These are phyloP conservation scores for Cordilura impudica DNA, from an alignment of 2,888 invertebrate genomes.

Conservation along the genomic window DNA sequence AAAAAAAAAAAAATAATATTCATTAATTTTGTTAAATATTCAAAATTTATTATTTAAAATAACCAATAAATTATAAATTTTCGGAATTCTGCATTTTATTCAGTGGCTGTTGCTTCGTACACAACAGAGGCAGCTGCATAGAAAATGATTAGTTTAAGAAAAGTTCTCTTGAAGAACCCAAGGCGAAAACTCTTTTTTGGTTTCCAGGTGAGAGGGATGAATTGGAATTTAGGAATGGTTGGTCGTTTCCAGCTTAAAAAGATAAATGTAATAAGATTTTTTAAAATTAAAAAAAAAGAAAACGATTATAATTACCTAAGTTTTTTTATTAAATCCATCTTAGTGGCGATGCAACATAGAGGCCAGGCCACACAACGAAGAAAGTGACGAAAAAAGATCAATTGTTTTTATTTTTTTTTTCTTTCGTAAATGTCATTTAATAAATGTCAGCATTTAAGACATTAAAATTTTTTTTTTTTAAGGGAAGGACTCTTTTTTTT, in stretches of 20 bases:
- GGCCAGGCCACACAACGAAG: no score
- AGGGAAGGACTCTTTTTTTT: no score
- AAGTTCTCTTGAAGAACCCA: constrained; percentile 30
- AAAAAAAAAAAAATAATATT: neutral
- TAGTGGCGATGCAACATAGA: no score
- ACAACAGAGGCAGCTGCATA: constrained; percentile 11
- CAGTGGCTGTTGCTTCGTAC: neutral
- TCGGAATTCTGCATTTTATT: neutral
- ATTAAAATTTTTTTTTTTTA: no score
- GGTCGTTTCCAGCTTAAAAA: neutral
- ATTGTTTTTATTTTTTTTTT: no score
- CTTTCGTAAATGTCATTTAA: no score
- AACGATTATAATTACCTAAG: constrained; percentile 3
- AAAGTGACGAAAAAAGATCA: no score
- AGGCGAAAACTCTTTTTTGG: constrained; percentile 20
- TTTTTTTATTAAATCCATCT: neutral
- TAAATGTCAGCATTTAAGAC: no score
- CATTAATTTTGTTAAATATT: no score
- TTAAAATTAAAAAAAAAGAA: neutral
- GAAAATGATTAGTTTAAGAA: constrained; percentile 24
- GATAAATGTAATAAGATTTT: no score
- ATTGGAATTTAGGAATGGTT: neutral
- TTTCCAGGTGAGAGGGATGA: neutral
- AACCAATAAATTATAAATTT: neutral
- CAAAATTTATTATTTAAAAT: neutral